These are phyloP conservation scores for Listrodromus nycthemerus DNA, from an alignment of 2,888 invertebrate species.

Conservation along the genomic window DNA sequence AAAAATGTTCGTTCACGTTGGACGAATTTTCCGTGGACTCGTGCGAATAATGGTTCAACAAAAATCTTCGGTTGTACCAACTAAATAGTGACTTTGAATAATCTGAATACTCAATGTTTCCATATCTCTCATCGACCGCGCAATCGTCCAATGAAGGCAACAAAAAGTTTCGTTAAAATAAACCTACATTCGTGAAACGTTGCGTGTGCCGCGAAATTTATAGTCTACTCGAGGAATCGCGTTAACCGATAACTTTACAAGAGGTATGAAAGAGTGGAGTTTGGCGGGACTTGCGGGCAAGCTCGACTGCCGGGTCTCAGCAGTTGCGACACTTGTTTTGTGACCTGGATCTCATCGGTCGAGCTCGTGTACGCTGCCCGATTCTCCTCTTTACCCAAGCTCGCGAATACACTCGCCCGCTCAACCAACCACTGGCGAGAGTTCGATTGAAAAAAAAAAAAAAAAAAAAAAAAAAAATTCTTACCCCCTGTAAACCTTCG, in stretches of 20 bases:
- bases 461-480: background rate
- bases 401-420: slow-evolving; percentile 36
- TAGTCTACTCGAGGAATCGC: slow-evolving; percentile 8
- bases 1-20: too few species aligned
- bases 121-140: background rate
- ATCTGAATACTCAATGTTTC: too few species aligned
- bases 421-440: slow-evolving; percentile 21
- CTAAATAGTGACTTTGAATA: too few species aligned
- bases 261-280: background rate
- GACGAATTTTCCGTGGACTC: too few species aligned
- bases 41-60: too few species aligned
- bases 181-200: slow-evolving; percentile 16
- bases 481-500: background rate
- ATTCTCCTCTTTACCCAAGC: slow-evolving; percentile 15
- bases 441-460: background rate
- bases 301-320: slow-evolving; percentile 21
- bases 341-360: slow-evolving; percentile 78
- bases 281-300: background rate
- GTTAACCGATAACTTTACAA: slow-evolving; percentile 12
- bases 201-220: slow-evolving; percentile 25
- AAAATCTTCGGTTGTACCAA: too few species aligned
- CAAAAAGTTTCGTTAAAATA: slow-evolving; percentile 1
- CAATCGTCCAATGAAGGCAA: background rate
- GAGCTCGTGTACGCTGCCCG: slow-evolving; percentile 31
- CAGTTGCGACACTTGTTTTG: slow-evolving; percentile 81